Percentiles rank a stretch among this genome's conserved stretches.
These are phyloP conservation scores for Morinoia aosen DNA, from an alignment of 2,888 invertebrate genomes.

Conservation along the genomic window DNA sequence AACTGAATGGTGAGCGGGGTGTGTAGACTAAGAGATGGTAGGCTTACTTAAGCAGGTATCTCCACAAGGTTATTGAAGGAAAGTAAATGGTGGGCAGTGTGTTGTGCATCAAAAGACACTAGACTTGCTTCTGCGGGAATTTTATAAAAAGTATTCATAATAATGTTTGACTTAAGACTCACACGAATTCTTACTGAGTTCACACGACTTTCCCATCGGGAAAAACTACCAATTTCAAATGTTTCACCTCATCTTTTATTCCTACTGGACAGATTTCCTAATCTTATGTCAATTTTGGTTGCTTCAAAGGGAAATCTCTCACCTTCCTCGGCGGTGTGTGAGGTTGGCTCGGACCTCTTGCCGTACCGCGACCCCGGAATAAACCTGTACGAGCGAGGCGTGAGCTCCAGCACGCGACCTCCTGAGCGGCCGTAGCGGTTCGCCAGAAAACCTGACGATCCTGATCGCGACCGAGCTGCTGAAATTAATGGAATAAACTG, in stretches of 20 bases:
- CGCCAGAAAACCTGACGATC: constrained; percentile 59
- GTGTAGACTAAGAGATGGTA: constrained; percentile 40
- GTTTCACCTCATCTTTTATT: neutral
- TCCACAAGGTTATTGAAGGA: neutral
- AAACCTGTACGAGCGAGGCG: constrained; percentile 61
- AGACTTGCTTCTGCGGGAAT: neutral
- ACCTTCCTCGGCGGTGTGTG: constrained; percentile 23
- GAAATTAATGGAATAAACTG: neutral
- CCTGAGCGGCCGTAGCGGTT: constrained; percentile 63
- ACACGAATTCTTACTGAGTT: too few relatives aligned
- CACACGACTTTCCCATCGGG: neutral
- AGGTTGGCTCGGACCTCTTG: constrained; percentile 55
- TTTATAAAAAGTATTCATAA: too few relatives aligned
- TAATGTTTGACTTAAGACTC: too few relatives aligned
- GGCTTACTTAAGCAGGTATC: neutral
- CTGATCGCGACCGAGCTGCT: neutral
- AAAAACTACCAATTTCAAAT: neutral
- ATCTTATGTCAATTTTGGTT: too few relatives aligned
- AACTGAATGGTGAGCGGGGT: neutral
- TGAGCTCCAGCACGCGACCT: constrained; percentile 52
- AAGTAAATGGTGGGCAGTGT: neutral
- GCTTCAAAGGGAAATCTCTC: neutral
- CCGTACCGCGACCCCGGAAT: constrained; percentile 64
- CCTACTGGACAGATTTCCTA: too few relatives aligned
- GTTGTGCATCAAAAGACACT: constrained; percentile 10